A percentile compares a stretch with the other conserved stretches of the same genome.
phyloP scores from a whole-genome alignment of 2,888 invertebrate genomes.

The Plagodis pulveraria region DNA sequence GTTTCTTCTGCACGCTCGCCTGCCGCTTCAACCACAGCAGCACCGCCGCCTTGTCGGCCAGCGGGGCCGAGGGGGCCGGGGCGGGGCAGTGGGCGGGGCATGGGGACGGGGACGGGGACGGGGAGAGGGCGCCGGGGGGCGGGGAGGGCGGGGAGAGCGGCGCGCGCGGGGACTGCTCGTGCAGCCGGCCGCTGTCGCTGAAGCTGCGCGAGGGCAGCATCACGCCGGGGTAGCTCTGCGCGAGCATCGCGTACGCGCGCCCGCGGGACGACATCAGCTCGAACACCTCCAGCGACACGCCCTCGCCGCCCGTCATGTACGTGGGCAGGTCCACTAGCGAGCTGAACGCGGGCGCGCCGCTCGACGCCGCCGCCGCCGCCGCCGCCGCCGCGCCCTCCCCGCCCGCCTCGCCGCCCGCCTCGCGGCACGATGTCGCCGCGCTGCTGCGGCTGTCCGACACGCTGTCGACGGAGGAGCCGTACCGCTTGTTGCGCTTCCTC shows the following conservation, averaged over 20 bases:
- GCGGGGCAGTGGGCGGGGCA: conserved; percentile 40
- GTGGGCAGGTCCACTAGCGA: conserved; percentile 95
- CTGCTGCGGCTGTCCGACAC: conserved; percentile 89
- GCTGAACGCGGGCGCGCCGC: conserved; percentile 85
- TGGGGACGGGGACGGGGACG: conserved; percentile 48
- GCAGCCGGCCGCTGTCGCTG: conserved; percentile 85
- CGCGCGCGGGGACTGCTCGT: conserved; percentile 71
- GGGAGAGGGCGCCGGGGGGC: conserved; percentile 58
- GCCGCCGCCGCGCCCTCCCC: conserved; percentile 57
- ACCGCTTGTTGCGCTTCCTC: conserved; percentile 82
- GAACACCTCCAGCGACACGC: conserved; percentile 90
- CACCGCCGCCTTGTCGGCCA: conserved; percentile 77
- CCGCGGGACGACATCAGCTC: conserved; percentile 89
- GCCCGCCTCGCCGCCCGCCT: conserved; percentile 47
- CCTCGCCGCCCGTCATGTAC: conserved; percentile 91
- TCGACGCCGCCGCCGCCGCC: conserved; percentile 73
- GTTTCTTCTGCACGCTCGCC: conserved; percentile 74
- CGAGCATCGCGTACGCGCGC: conserved; percentile 88
- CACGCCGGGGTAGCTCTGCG: conserved; percentile 90
- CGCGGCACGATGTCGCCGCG: conserved; percentile 85
- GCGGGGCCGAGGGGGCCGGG: conserved; percentile 47
- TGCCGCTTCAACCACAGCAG: conserved; percentile 85
- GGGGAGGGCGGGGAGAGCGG: conserved; percentile 57
- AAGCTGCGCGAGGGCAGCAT: conserved; percentile 90
- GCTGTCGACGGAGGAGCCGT: conserved; percentile 88